Conservation (phyloP, 2,888 invertebrate species). For the Hedychridium roseum region DNA sequence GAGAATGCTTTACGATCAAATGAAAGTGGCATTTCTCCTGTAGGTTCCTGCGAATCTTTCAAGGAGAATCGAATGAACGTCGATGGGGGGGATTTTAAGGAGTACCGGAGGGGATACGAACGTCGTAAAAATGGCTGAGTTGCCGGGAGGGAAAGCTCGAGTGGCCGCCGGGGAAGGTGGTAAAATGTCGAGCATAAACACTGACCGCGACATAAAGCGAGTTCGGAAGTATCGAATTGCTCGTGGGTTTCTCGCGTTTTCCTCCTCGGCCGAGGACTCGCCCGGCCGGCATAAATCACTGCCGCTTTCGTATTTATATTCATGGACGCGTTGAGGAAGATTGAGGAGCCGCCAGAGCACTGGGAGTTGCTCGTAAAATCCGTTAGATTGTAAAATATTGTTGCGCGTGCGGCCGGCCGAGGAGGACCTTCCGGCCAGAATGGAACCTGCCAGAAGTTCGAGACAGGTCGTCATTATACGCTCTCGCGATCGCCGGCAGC, state of each 20-base stretch:
- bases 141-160: conserved; percentile 42
- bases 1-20: too few species aligned
- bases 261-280: conserved; percentile 6
- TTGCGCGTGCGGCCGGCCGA: conserved; percentile 39
- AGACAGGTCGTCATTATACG: conserved; percentile 9
- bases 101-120: not conserved
- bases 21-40: too few species aligned
- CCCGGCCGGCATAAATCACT: conserved; percentile 55
- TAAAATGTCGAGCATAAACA: conserved; percentile 57
- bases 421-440: conserved; percentile 28
- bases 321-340: conserved; percentile 58
- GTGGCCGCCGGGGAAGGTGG: conserved; percentile 47
- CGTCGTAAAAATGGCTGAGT: conserved; percentile 53
- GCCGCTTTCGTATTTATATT: conserved; percentile 57
- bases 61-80: conserved; percentile 8
- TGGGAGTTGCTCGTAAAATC: conserved; percentile 55
- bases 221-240: conserved; percentile 49
- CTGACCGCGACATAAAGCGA: conserved; percentile 58
- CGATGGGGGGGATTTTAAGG: conserved; percentile 7
- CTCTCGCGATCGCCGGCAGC: conserved; percentile 10
- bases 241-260: conserved; percentile 24
- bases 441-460: conserved; percentile 21
- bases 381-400: conserved; percentile 58
- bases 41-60: conserved; percentile 5
- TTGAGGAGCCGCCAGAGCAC: conserved; percentile 52